phyloP scores from a whole-genome alignment of 2,888 invertebrate species.

The Pheosia gnoma region DNA sequence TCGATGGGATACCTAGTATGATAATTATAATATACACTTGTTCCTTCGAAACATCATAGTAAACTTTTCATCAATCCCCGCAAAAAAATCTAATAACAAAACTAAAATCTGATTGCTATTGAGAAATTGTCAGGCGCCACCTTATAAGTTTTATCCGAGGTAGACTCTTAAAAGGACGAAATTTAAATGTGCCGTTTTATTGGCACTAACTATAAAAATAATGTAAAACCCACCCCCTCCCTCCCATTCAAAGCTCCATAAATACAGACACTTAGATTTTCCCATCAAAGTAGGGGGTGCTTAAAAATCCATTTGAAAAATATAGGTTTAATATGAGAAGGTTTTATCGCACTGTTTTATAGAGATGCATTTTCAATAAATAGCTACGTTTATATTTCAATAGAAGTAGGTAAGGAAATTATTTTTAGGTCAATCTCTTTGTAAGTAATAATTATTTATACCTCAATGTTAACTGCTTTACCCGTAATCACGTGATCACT shows the following conservation, averaged over 20 bases:
- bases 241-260: conserved; percentile 59
- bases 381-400: no score
- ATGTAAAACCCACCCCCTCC: conserved; percentile 68
- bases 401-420: no score
- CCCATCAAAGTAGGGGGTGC: conserved; percentile 79
- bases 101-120: conserved; percentile 32
- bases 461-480: no score
- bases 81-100: not conserved
- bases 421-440: no score
- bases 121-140: conserved; percentile 35
- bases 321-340: conserved; percentile 66
- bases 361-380: conserved; percentile 3
- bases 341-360: conserved; percentile 19
- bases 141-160: conserved; percentile 17
- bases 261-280: conserved; percentile 78
- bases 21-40: no score
- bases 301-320: conserved; percentile 84
- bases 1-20: no score
- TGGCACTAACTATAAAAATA: conserved; percentile 73
- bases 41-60: no score
- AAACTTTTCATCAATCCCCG: not conserved
- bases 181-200: conserved; percentile 76
- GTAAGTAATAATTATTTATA: no score
- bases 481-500: no score
- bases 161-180: conserved; percentile 48